phyloP scores from a whole-genome alignment of 1,140 invertebrate genomes.

The Drosophila serrata region DNA sequence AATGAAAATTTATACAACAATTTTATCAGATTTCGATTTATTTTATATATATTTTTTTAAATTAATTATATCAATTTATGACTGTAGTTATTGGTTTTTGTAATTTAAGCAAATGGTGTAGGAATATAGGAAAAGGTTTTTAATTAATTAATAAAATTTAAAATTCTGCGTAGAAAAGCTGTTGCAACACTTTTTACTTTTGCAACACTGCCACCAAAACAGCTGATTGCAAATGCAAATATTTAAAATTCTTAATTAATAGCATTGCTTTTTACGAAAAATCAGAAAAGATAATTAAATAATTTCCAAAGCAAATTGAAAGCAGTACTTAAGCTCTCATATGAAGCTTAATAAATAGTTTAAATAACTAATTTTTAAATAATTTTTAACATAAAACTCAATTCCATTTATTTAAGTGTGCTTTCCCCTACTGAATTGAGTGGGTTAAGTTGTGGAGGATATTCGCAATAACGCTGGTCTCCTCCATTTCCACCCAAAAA shows the following conservation, averaged over 20 bases:
- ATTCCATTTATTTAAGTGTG: background rate
- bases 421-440: background rate
- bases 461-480: conserved; percentile 57
- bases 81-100: no score
- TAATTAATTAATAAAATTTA: no score
- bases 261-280: background rate
- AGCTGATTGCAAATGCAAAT: background rate
- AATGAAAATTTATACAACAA: background rate
- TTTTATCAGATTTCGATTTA: background rate
- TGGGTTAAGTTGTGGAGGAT: conserved; percentile 17
- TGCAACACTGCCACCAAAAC: background rate
- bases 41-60: no score
- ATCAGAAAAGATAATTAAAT: background rate
- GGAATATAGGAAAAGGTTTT: no score
- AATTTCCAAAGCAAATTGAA: background rate
- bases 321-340: no score
- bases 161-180: no score
- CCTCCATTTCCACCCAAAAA: conserved; percentile 31
- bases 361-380: background rate
- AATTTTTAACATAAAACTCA: background rate
- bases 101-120: no score
- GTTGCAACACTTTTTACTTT: background rate
- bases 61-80: no score
- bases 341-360: no score
- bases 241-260: background rate